phyloP scores from a whole-genome alignment of 2,113 vertebrate species.

The Telmatochromis sp. region DNA sequence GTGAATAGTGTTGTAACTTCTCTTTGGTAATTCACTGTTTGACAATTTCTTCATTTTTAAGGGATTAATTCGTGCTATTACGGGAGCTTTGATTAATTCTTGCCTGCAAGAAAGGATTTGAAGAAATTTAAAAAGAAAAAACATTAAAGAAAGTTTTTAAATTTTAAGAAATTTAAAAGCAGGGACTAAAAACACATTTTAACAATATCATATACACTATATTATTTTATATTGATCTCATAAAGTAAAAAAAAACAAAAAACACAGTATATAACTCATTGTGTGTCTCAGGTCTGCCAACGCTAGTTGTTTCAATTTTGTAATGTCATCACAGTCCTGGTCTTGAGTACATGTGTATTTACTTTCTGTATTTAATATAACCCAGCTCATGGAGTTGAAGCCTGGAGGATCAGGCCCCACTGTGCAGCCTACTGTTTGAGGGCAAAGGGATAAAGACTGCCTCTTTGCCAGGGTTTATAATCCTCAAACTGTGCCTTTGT shows the following conservation, averaged over 20 bases:
- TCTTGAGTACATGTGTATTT: conserved; percentile 19
- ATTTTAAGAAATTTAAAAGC: background rate
- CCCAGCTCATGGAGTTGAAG: background rate
- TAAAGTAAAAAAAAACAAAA: background rate
- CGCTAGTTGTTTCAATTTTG: background rate
- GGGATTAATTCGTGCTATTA: background rate
- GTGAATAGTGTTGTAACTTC: background rate
- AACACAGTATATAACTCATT: background rate
- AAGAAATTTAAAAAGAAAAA: background rate
- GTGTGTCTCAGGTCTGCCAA: background rate
- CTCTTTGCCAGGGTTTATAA: conserved; percentile 8
- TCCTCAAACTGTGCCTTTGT: conserved; percentile 22
- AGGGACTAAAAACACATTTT: background rate
- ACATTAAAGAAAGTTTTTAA: background rate
- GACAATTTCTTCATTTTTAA: background rate
- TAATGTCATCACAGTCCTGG: background rate
- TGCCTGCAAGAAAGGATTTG: background rate
- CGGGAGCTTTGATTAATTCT: background rate
- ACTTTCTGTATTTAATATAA: conserved; percentile 9
- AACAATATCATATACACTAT: background rate
- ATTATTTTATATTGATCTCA: background rate
- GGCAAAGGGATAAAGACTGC: conserved; percentile 25
- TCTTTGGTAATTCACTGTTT: background rate
- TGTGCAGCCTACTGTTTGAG: conserved; percentile 16
- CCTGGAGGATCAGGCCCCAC: conserved; percentile 1